Conservation (phyloP, 1,140 invertebrate species). For the Zaprionus taronus region DNA sequence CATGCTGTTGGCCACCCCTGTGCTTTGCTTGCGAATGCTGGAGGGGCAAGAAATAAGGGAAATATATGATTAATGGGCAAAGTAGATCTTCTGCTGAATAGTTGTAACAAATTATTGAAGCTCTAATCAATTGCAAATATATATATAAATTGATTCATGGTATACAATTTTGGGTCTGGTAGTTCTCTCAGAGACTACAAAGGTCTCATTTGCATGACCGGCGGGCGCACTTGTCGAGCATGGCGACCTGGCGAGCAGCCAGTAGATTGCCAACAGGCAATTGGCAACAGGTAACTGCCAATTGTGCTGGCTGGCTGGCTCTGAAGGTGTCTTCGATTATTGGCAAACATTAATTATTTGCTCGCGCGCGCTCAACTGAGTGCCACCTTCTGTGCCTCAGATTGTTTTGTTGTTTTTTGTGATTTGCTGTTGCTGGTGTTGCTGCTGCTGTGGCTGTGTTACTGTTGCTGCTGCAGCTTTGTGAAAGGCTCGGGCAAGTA, state of each 20-base stretch:
- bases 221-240: slow-evolving; percentile 59
- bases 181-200: not conserved
- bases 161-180: no score
- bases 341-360: slow-evolving; percentile 82
- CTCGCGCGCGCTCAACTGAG: slow-evolving; percentile 51
- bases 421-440: slow-evolving; percentile 20
- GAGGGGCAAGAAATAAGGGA: not conserved
- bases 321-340: slow-evolving; percentile 81
- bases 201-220: slow-evolving; percentile 74
- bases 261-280: slow-evolving; percentile 39
- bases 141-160: no score
- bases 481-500: slow-evolving; percentile 80
- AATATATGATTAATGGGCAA: not conserved
- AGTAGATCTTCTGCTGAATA: no score
- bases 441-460: slow-evolving; percentile 11
- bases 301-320: slow-evolving; percentile 20
- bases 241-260: slow-evolving; percentile 32
- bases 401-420: slow-evolving; percentile 20
- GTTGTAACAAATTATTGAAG: no score
- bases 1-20: slow-evolving; percentile 36
- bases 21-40: slow-evolving; percentile 35
- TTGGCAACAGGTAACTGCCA: slow-evolving; percentile 42
- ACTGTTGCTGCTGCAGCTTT: slow-evolving; percentile 40
- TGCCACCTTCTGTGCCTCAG: slow-evolving; percentile 50
- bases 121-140: no score